Evolutionary conservation across 2,113 vertebrate species (phyloP).

Genomic region (Rhodinocichla rosea): DNA sequence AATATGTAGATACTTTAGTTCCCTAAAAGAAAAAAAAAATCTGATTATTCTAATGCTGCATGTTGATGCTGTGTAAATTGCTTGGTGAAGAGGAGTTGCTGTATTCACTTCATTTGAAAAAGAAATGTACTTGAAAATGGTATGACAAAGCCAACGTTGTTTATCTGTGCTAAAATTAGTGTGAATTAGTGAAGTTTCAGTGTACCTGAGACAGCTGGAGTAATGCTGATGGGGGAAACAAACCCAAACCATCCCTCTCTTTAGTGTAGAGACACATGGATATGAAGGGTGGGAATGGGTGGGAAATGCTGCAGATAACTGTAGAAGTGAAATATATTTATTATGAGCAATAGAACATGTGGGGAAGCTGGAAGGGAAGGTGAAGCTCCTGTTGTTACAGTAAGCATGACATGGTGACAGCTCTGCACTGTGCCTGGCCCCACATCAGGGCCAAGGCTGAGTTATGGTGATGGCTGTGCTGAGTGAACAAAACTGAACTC

Average conservation of each 20-base stretch:
- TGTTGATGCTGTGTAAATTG: not conserved
- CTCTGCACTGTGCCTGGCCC: not conserved
- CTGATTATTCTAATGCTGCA: not conserved
- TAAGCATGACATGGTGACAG: not conserved
- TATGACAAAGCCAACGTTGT: not conserved
- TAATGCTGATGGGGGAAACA: not conserved
- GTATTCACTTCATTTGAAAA: conserved; percentile 26
- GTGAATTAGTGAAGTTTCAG: not conserved
- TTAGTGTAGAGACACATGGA: accelerated
- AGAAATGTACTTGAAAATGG: not conserved
- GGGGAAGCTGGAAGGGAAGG: not conserved
- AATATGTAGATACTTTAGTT: conserved; percentile 15
- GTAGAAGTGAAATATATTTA: not conserved
- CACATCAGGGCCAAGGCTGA: not conserved
- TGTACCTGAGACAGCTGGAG: not conserved
- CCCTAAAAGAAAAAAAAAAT: not conserved
- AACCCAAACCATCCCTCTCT: not conserved
- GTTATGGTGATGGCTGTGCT: not conserved
- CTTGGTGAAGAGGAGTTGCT: not conserved
- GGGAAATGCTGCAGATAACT: not conserved
- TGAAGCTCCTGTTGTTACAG: not conserved
- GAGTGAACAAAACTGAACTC: not conserved
- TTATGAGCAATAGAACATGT: not conserved
- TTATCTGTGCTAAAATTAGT: not conserved
- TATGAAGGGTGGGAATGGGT: not conserved